Conservation (phyloP, 2,797 vertebrate genomes). For the Mormyrops boulengeri region DNA sequence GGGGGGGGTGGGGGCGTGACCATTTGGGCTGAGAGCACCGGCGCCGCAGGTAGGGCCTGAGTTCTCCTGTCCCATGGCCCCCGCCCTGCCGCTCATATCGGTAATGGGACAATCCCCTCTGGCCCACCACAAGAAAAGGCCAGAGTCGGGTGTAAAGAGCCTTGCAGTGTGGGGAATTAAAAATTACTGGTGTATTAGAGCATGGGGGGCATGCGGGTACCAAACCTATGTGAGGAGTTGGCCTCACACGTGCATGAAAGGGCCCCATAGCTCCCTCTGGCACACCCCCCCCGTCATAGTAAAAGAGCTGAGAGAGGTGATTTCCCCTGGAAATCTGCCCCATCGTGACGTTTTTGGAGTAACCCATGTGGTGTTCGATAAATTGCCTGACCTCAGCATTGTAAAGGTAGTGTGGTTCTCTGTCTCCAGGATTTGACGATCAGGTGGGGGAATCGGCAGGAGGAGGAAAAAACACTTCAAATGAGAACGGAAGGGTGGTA, state of each 20-base stretch:
- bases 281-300: conserved; percentile 30
- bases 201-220: neutral
- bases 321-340: conserved; percentile 54
- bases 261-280: neutral
- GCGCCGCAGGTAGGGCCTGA: neutral
- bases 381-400: conserved; percentile 52
- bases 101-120: neutral
- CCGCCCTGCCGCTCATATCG: neutral
- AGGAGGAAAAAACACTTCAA: neutral
- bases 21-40: neutral
- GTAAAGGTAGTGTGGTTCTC: neutral
- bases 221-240: neutral
- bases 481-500: neutral
- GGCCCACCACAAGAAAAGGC: neutral
- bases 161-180: neutral
- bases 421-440: neutral
- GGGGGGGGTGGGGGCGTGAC: neutral
- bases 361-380: conserved; percentile 59
- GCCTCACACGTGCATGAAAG: neutral
- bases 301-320: conserved; percentile 50
- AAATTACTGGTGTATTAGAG: neutral
- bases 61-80: neutral
- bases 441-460: neutral
- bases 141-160: neutral
- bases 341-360: conserved; percentile 41